phyloP scores from a whole-genome alignment of 2,113 vertebrate species.

The Columba livia region DNA sequence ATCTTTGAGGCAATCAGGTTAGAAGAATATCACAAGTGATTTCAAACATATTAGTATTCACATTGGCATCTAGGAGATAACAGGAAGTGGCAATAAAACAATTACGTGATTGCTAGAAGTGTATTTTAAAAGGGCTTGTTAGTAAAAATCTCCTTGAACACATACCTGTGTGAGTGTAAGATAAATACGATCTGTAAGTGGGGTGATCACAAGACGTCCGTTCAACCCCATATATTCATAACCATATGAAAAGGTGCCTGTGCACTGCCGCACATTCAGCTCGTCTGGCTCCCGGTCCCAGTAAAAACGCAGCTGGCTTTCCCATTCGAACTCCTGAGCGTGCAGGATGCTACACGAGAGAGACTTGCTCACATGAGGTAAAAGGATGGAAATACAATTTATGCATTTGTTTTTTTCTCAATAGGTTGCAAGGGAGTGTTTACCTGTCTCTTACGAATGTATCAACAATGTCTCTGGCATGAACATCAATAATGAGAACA shows the following conservation, averaged over 20 bases:
- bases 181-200: conserved; percentile 95
- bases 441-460: conserved; percentile 87
- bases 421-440: rapidly evolving
- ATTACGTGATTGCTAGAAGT: not conserved
- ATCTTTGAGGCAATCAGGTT: not conserved
- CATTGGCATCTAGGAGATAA: not conserved
- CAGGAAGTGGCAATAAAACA: not conserved
- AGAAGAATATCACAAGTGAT: not conserved
- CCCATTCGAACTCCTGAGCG: conserved; percentile 92
- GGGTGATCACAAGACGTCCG: conserved; percentile 94
- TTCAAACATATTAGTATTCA: not conserved
- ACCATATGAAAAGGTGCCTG: conserved; percentile 88
- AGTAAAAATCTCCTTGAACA: not conserved
- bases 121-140: not conserved
- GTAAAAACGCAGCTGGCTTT: conserved; percentile 95
- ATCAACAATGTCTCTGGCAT: conserved; percentile 94
- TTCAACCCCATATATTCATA: conserved; percentile 99
- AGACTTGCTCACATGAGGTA: not conserved
- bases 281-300: conserved; percentile 86
- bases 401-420: rapidly evolving
- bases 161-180: conserved; percentile 94
- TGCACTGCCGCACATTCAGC: conserved; percentile 90
- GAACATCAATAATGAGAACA: conserved; percentile 95
- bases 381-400: rapidly evolving
- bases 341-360: conserved; percentile 83